A percentile compares a stretch with the other conserved stretches of the same genome.
phyloP scores from a whole-genome alignment of 2,888 invertebrate genomes.

The Nemapogon koenigi region DNA sequence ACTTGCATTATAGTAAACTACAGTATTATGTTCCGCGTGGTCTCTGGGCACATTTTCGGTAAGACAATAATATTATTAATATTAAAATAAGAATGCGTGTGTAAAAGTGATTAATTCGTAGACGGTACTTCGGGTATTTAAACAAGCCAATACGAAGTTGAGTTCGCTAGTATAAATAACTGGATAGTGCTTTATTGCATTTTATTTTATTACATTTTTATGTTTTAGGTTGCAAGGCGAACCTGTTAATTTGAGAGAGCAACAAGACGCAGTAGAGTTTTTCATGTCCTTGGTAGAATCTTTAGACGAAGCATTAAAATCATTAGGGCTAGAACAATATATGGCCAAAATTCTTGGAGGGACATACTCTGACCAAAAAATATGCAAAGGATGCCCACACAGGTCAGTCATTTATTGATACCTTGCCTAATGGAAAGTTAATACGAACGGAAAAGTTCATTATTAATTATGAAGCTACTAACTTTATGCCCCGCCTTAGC shows the following conservation, averaged over 20 bases:
- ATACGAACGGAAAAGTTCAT: too few relatives aligned
- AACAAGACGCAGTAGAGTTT: constrained; percentile 98
- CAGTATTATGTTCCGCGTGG: constrained; percentile 98
- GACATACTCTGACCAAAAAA: constrained; percentile 98
- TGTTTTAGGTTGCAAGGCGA: constrained; percentile 85
- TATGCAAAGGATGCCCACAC: constrained; percentile 98
- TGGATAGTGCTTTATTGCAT: not conserved
- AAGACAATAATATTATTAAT: too few relatives aligned
- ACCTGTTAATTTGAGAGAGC: constrained; percentile 95
- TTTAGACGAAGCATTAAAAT: constrained; percentile 94
- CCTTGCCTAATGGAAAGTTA: too few relatives aligned
- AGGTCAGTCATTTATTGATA: too few relatives aligned
- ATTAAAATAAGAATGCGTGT: too few relatives aligned
- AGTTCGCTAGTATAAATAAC: too few relatives aligned
- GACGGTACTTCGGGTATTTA: too few relatives aligned
- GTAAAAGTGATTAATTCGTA: too few relatives aligned
- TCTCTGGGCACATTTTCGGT: constrained; percentile 98
- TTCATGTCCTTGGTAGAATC: constrained; percentile 97
- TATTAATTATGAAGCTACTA: too few relatives aligned
- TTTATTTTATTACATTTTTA: not conserved
- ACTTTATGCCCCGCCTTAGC: too few relatives aligned
- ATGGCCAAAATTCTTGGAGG: constrained; percentile 96
- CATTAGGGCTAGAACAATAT: constrained; percentile 87
- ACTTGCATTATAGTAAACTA: constrained; percentile 92
- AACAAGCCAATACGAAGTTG: too few relatives aligned